phyloP scores from a whole-genome alignment of 2,888 invertebrate species.

The Flabesymbios commensalis region DNA sequence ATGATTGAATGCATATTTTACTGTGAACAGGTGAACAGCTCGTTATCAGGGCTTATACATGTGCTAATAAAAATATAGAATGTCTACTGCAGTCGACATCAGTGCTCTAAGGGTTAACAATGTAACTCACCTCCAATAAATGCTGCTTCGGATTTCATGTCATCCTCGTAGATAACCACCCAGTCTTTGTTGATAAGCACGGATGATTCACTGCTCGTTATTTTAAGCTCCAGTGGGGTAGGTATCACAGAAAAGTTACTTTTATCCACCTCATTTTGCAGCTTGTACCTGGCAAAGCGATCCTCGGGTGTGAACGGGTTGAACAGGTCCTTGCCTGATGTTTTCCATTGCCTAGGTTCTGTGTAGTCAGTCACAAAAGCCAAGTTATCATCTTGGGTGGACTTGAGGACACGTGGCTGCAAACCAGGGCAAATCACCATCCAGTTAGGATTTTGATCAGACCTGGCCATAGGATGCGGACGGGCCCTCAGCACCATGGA shows the following conservation, averaged over 20 bases:
- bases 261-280: too few species aligned
- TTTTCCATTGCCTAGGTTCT: background rate
- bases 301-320: slow-evolving; percentile 17
- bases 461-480: slow-evolving; percentile 11
- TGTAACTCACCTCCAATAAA: too few species aligned
- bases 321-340: slow-evolving; percentile 7
- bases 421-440: background rate
- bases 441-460: slow-evolving; percentile 25
- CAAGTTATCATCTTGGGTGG: slow-evolving; percentile 3
- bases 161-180: too few species aligned
- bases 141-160: too few species aligned
- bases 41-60: too few species aligned
- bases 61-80: too few species aligned
- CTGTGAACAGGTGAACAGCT: too few species aligned
- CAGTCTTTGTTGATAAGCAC: too few species aligned
- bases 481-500: background rate
- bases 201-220: too few species aligned
- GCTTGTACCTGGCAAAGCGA: background rate
- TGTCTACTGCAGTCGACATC: too few species aligned
- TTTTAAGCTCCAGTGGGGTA: background rate
- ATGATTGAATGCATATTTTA: too few species aligned
- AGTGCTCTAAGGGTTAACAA: too few species aligned
- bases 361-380: slow-evolving; percentile 10
- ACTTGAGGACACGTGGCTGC: slow-evolving; percentile 3
- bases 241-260: background rate